Percentiles rank a stretch among this genome's conserved stretches.
Conservation (phyloP, 2,113 vertebrate species). For the Etia nguti region DNA sequence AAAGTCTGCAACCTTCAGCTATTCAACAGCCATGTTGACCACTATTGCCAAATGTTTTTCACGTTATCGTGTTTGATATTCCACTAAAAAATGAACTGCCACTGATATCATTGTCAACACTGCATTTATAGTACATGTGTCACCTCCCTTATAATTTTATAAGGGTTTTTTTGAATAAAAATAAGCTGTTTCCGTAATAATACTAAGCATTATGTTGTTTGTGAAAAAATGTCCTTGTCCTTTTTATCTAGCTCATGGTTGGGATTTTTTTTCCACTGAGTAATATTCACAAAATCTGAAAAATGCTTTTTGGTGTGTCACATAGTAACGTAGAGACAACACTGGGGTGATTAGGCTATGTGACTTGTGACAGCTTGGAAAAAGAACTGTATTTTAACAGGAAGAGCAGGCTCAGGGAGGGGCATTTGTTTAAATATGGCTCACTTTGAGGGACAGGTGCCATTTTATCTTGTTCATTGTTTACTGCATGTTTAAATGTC, state of each 20-base stretch:
- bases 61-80: neutral
- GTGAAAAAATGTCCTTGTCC: neutral
- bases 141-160: neutral
- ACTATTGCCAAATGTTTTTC: neutral
- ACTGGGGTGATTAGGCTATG: neutral
- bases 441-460: neutral
- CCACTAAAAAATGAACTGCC: neutral
- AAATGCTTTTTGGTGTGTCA: neutral
- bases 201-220: neutral
- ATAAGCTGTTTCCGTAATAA: neutral
- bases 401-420: neutral
- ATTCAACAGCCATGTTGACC: neutral
- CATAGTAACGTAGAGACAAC: neutral
- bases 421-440: neutral
- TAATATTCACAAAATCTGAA: neutral
- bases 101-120: neutral
- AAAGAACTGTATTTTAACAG: neutral
- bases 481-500: too few species aligned
- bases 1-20: neutral
- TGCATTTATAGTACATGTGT: accelerated
- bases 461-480: too few species aligned
- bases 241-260: accelerated
- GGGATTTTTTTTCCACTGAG: neutral
- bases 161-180: neutral
- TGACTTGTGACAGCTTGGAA: neutral